Base-by-base conservation (phyloP, 2,888 invertebrate genomes). In the Lasioglossum villosulum region DNA sequence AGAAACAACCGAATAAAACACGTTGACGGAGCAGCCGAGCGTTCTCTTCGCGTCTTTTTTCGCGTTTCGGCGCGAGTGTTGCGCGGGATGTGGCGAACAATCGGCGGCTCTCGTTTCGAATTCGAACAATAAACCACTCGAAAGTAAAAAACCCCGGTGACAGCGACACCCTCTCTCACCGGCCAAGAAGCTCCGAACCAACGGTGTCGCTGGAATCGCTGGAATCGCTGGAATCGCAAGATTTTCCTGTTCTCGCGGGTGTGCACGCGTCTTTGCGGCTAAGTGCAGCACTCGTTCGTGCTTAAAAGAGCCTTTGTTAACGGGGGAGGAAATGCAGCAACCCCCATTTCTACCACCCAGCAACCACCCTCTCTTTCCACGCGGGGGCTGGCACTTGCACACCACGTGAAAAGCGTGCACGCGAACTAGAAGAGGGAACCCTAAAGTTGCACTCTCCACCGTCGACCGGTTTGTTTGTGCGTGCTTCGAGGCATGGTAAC, bases 241-340 rank as follows among this genome's bases (percentile, higher is more conserved):
- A 59, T 73, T 77, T 34, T 66, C n/a, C 30, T 48, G 81, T 82
- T 74, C 48, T 68, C 68, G 68, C 42, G 72, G 73, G 45, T 81
- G 77, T 73, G 72, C 75, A 74, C 76, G 45, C 52, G 23, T 66
- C 66, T 79, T 84, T 37, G 75, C 70, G 73, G 56, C 70, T 82
- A 80, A 87, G 84, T 82, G 82, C 80, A 63, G 82, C 80, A 80
- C 82, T 89, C 87, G 75, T 78, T 84, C 80, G 78, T 76, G 71
- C 78, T 83, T 80, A 88, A 90, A 90, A 89, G 77, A 89, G 88
- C 88, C 90, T 89, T 90, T 89, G 88, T 90, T 52, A 82, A 80
- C 56, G 63, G 82, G 74, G 78, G 77, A 72, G 82, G 71, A 86
- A 78, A 70, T 63, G 83, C 78, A 45, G 70, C 84, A 37, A 34